Base-by-base conservation (phyloP, 2,113 vertebrate genomes). In the Pseudolaguvia tuberculata region DNA sequence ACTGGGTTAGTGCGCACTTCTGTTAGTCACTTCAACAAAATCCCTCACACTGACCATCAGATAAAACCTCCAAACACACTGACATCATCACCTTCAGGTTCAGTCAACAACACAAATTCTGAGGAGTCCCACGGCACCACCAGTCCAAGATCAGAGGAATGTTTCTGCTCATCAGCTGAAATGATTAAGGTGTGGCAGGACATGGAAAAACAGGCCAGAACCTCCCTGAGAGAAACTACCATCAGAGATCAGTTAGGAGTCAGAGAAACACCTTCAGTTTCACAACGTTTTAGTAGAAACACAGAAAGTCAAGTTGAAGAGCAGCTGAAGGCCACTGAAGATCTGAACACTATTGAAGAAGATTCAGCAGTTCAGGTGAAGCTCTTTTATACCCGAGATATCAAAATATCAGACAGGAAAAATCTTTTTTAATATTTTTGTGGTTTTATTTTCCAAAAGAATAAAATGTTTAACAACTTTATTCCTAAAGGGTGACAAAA, bases 1-100 rank as follows among this genome's bases (percentile, higher is more conserved):
- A 87, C 92, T 0, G 96, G 96, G 2, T 78, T 97, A 65, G 95
- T 98, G 63, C 87, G 91, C 39, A 96, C 84, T 85, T 95, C 93
- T 0, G 87, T 98, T 66, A 92, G 83, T 83, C 91, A 90, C 15
- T 82, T 97, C 63, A 94, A 96, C 72, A 91, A 82, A 79, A 85
- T 91, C 52, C 92, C 92, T 0, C 80, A 78, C 21, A 47, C 21
- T 10, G 31, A 23, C 11, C 35, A 10, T 39, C 31, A 12, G 18
- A 42, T 2, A 7, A 47, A 21, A 23, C 7, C 68, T 15, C 9
- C 23, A 67, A 50, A 29, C 63, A 67, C 25, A 0, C 18, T 50
- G 15, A 50, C 63, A 6, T 29, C 42, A 11, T 65, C 39, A 62
- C 20, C 14, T 0, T 1, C 15, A 1, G 15, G 23, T 29, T 67